A percentile compares a stretch with the other conserved stretches of the same genome.
Conservation (phyloP, 2,113 vertebrate species). For the Elaphurus davidianus region DNA sequence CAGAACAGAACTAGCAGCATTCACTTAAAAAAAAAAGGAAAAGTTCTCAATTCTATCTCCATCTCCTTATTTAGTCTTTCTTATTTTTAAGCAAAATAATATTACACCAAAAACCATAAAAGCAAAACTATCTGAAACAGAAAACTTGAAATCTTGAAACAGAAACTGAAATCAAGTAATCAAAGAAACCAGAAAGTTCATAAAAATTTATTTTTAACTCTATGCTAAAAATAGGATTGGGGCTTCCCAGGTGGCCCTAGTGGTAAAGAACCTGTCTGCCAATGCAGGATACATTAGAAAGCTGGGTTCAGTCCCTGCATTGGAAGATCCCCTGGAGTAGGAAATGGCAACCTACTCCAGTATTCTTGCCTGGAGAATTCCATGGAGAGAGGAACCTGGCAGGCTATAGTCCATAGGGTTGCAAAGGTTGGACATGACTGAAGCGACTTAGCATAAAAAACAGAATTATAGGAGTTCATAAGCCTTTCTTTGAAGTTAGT, state of each 20-base stretch:
- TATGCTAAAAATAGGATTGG: not conserved
- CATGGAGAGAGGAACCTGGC: not conserved
- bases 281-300: not conserved
- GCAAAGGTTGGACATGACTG: not conserved
- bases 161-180: conserved; percentile 14
- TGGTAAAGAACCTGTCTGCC: not conserved
- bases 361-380: not conserved
- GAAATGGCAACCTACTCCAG: not conserved
- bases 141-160: not conserved
- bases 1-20: not conserved
- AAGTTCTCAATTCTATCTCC: not conserved
- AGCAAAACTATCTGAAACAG: not conserved
- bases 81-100: conserved; percentile 12
- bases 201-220: conserved; percentile 32
- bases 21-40: not conserved
- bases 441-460: not conserved
- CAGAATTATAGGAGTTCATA: not conserved
- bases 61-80: not conserved
- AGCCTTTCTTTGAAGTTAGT: conserved; percentile 9
- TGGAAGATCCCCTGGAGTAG: not conserved
- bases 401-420: not conserved
- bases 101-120: conserved; percentile 13
- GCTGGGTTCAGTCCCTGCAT: not conserved
- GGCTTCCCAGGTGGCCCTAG: not conserved
- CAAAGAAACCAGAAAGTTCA: conserved; percentile 15